Conservation (phyloP, 2,113 vertebrate genomes). For the Terrapene triunguis region DNA sequence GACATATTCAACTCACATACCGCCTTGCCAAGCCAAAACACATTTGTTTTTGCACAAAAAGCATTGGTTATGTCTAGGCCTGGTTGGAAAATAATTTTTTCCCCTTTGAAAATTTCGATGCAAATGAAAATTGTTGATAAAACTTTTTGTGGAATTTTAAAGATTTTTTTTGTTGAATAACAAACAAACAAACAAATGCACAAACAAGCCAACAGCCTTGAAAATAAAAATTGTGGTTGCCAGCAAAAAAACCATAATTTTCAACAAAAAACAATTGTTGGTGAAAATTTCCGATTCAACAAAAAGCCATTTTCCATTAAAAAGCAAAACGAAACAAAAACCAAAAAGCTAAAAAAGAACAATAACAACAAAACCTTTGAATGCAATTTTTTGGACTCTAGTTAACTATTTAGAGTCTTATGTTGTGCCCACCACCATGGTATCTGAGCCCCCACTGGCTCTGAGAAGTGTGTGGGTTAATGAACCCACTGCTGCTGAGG, state of each 20-base stretch:
- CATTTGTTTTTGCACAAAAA: background rate
- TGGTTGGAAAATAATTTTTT: background rate
- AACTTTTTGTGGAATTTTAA: background rate
- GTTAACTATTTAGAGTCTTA: background rate
- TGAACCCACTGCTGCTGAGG: background rate
- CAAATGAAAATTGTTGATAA: background rate
- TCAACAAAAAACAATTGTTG: background rate
- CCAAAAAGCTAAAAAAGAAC: background rate
- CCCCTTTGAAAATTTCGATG: accelerated
- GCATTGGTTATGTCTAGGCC: background rate
- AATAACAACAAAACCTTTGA: background rate
- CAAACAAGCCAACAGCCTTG: background rate
- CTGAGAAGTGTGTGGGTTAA: background rate
- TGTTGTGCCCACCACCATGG: background rate
- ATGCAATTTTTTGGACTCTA: background rate
- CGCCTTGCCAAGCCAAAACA: background rate
- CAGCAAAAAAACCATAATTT: background rate
- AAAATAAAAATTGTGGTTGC: background rate
- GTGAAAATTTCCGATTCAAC: background rate
- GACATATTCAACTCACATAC: accelerated
- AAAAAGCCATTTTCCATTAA: background rate
- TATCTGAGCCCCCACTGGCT: too few relatives aligned
- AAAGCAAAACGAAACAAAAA: accelerated
- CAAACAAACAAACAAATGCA: too few relatives aligned
- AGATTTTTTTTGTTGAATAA: too few relatives aligned